Conservation (phyloP, 2,888 invertebrate species). For the Eristalis tenax region DNA sequence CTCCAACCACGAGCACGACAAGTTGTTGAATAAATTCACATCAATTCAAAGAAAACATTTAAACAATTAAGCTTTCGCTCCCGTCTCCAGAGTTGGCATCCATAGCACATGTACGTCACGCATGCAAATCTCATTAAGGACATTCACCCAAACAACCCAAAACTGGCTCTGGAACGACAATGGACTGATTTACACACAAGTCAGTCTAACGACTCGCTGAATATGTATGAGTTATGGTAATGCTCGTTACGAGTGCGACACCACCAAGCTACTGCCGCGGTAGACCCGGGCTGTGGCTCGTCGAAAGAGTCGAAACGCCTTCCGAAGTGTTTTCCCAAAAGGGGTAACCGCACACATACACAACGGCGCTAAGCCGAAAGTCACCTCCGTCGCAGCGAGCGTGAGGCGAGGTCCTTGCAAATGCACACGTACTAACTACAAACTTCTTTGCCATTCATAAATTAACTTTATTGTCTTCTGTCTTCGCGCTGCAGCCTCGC, state of each 20-base stretch:
- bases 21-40: conserved; percentile 15
- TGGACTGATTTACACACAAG: conserved; percentile 38
- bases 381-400: conserved; percentile 26
- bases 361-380: conserved; percentile 39
- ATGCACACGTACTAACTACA: conserved; percentile 37
- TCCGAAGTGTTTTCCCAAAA: neutral
- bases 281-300: neutral
- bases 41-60: conserved; percentile 36
- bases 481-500: conserved; percentile 38
- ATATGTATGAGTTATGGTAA: conserved; percentile 68
- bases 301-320: neutral
- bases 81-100: neutral
- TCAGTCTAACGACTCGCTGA: conserved; percentile 51
- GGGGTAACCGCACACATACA: conserved; percentile 26
- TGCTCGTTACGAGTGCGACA: conserved; percentile 57
- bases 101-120: conserved; percentile 15
- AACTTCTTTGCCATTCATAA: conserved; percentile 60
- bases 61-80: conserved; percentile 17
- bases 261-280: conserved; percentile 6
- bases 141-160: neutral
- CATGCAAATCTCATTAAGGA: conserved; percentile 52
- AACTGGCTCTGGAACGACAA: conserved; percentile 28
- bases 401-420: conserved; percentile 28
- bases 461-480: conserved; percentile 67
- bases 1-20: neutral